Evolutionary conservation across 2,888 invertebrate species (phyloP).

Genomic region (Silvanus unidentatus): DNA sequence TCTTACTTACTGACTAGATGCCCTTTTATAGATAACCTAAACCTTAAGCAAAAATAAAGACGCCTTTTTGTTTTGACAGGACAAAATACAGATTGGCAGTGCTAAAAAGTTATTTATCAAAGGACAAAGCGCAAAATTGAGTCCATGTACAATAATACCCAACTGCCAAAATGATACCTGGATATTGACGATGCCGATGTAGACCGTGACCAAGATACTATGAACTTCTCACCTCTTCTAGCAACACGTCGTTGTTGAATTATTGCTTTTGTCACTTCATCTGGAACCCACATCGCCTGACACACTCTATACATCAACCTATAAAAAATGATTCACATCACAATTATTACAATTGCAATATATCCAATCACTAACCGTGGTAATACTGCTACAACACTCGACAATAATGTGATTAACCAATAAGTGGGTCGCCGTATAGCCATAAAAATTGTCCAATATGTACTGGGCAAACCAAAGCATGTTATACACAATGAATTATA

Average conservation of each 20-base stretch:
- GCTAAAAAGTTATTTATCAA: too few species aligned
- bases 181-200: conserved; percentile 56
- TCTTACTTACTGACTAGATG: too few species aligned
- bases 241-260: conserved; percentile 53
- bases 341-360: neutral
- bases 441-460: conserved; percentile 79
- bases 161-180: conserved; percentile 44
- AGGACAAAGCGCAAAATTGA: too few species aligned
- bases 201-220: conserved; percentile 57
- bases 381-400: conserved; percentile 70
- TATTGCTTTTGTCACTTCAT: conserved; percentile 67
- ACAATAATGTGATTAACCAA: conserved; percentile 75
- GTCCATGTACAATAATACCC: too few species aligned
- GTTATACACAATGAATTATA: conserved; percentile 79
- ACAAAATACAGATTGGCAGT: too few species aligned
- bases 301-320: conserved; percentile 66
- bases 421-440: conserved; percentile 68
- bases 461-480: conserved; percentile 79
- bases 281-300: conserved; percentile 65
- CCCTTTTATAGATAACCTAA: too few species aligned
- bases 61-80: too few species aligned
- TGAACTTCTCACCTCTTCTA: conserved; percentile 57
- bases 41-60: too few species aligned
- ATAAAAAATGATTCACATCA: conserved; percentile 23
- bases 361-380: conserved; percentile 69